Evolutionary conservation across 2,113 vertebrate species (phyloP).

Genomic region (Hyperopisus bebe): DNA sequence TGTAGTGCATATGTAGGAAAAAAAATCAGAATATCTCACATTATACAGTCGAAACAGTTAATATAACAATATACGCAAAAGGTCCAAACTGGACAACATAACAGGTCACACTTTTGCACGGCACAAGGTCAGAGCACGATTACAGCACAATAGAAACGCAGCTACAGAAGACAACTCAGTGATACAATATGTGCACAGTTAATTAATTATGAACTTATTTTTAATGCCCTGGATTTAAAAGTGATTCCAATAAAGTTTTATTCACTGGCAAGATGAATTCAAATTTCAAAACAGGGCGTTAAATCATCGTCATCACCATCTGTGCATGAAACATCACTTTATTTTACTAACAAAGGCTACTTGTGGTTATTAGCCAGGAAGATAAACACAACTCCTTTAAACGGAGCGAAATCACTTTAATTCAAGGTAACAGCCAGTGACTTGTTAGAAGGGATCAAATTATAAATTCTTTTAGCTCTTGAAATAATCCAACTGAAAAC

Average conservation of each 20-base stretch:
- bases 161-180: neutral
- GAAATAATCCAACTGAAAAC: conserved; percentile 21
- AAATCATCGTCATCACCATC: conserved; percentile 15
- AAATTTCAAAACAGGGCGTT: conserved; percentile 1
- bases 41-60: neutral
- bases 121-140: neutral
- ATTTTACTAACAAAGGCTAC: conserved; percentile 7
- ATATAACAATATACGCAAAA: neutral
- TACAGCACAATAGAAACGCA: neutral
- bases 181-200: neutral
- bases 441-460: conserved; percentile 15
- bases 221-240: conserved; percentile 2
- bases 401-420: conserved; percentile 3
- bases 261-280: conserved; percentile 15
- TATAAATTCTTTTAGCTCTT: conserved; percentile 12
- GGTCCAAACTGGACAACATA: neutral
- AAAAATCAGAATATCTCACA: neutral
- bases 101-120: neutral
- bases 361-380: neutral
- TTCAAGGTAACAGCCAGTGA: conserved; percentile 22
- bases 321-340: conserved; percentile 7
- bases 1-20: neutral
- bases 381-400: neutral
- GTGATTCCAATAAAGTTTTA: conserved; percentile 12
- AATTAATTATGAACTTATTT: conserved; percentile 2